Base-by-base conservation (phyloP, 2,797 vertebrate genomes). In the Anguilla pacifica region DNA sequence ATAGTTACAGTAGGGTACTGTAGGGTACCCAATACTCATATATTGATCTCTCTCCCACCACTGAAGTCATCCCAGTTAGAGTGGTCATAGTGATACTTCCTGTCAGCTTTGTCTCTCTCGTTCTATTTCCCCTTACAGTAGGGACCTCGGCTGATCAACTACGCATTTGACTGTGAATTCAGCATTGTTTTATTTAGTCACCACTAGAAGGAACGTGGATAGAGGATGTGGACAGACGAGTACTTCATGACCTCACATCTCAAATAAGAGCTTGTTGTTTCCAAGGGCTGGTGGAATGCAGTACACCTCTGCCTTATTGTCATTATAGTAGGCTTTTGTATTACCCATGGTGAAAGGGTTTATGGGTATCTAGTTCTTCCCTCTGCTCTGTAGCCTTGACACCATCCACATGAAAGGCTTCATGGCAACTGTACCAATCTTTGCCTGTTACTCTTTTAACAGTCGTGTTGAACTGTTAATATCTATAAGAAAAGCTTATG, bases 81-180 rank as follows among this genome's bases (percentile, higher is more conserved):
- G 11, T 3, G 10, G 35, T 77, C 11, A 77, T 39, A 5, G 72
- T 77, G 72, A 77, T 17, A 6, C 10, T 15, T 77, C 22, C 22
- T 51, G 79, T 86, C 11, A 13, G 64, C 64, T 77, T 31, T 55
- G n/a, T 84, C 86, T 9, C 88, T 39, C 28, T 67, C 28, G 89
- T 25, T 90, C 86, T 79, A 13, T 57, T 46, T 49, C 57, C 67
- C 28, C 84, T 85, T 39, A 15, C 59, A n/a, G 28, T 61, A 11
- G 39, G 19, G 64, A 43, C 59, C 2, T 85, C 6, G 22, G 57
- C 5, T 84, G 51, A 15, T 39, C 17, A 15, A 22, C 31, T 28
- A 84, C 19, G 19, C 83, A 25, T 64, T 25, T 3, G 17, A 85
- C 39, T 67, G 57, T 85, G 28, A 85, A 46, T 85, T 46, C 9